Percentiles rank a stretch among this genome's conserved stretches.
phyloP scores from a whole-genome alignment of 92 coral and sea anemone genomes.

The Paragorgia papillata region DNA sequence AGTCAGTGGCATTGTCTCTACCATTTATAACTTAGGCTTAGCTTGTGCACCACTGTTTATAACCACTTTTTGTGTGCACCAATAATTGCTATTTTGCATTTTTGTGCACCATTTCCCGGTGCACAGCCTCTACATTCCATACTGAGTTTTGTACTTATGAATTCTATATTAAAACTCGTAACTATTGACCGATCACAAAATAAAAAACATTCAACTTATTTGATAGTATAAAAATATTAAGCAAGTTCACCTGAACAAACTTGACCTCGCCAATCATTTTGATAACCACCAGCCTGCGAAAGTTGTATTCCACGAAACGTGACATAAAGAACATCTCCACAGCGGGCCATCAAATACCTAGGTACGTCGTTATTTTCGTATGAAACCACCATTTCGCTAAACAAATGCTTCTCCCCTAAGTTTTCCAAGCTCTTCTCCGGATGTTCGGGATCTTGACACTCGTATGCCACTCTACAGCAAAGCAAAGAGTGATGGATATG shows the following conservation, averaged over 20 bases:
- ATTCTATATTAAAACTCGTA: too few species aligned
- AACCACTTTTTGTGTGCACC: too few species aligned
- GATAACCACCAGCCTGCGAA: neutral
- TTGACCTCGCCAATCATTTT: neutral
- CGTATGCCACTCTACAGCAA: constrained; percentile 10
- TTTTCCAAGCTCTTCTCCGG: neutral
- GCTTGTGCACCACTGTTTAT: too few species aligned
- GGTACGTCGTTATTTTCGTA: neutral
- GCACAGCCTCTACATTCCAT: too few species aligned
- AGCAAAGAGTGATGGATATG: constrained; percentile 10
- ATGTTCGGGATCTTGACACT: constrained; percentile 9
- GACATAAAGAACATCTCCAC: constrained; percentile 2
- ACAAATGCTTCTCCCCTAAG: constrained; percentile 7
- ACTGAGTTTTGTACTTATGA: too few species aligned
- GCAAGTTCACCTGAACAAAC: neutral
- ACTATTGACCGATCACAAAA: too few species aligned
- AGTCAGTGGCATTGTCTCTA: too few species aligned
- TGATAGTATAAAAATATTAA: too few species aligned
- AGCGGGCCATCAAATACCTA: neutral
- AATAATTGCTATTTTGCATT: too few species aligned
- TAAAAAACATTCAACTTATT: too few species aligned
- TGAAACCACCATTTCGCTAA: neutral
- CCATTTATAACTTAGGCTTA: too few species aligned
- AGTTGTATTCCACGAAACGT: neutral
- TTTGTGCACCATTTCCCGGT: too few species aligned